phyloP scores from a whole-genome alignment of 2,113 vertebrate genomes.

The Antechinus stuartii region DNA sequence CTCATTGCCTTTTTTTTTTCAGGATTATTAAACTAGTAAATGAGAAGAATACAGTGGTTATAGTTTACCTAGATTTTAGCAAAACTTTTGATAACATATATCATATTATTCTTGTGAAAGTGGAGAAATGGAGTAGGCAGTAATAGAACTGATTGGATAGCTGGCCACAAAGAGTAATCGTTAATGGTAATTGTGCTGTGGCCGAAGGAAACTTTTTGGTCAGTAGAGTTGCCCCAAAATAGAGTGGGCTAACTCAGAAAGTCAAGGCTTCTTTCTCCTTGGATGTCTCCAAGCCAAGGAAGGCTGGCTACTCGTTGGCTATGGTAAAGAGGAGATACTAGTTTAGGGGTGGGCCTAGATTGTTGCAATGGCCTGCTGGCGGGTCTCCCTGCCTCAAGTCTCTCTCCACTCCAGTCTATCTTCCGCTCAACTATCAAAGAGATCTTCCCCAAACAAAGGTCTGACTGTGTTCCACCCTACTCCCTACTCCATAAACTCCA shows the following conservation, averaged over 20 bases:
- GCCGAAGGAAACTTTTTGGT: not conserved
- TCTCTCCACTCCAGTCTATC: not conserved
- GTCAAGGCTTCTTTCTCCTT: constrained; percentile 12
- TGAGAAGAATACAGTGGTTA: not conserved
- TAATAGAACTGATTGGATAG: not conserved
- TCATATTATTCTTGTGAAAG: not conserved
- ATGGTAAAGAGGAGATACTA: not conserved
- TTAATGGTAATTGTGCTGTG: not conserved
- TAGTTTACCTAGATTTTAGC: not conserved
- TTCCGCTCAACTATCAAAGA: not conserved
- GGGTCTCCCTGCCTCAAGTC: not conserved
- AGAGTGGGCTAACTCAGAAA: not conserved
- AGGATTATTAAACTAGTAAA: not conserved
- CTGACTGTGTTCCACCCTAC: not conserved
- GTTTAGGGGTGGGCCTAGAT: not conserved
- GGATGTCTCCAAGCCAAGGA: not conserved
- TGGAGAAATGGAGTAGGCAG: not conserved
- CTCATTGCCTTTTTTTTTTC: not conserved
- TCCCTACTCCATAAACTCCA: not conserved
- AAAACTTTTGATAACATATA: constrained; percentile 7
- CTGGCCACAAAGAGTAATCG: not conserved
- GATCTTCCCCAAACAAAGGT: not conserved
- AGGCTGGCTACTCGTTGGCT: not conserved
- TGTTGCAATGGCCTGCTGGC: not conserved
- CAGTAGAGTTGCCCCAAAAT: not conserved